Percentiles rank a stretch among this genome's conserved stretches.
Conservation (phyloP, 2,888 invertebrate genomes). For the Lumbricus terrestris region DNA sequence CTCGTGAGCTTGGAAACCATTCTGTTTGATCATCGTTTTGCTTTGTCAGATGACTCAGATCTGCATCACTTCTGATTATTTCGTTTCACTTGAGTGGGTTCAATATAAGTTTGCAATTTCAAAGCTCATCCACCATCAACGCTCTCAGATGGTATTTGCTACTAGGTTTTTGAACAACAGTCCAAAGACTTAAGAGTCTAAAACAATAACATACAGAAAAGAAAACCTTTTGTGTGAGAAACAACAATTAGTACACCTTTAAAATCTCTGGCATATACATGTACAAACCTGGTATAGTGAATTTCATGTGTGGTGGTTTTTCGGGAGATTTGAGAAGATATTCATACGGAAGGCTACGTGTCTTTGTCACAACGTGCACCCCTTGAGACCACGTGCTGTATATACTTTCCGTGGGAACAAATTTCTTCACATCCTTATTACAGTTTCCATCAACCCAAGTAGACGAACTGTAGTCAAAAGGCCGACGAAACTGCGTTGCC, state of each 20-base stretch:
- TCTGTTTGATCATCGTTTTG: no score
- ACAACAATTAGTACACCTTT: no score
- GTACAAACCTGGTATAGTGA: conserved; percentile 46
- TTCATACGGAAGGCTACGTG: background rate
- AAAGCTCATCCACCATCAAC: background rate
- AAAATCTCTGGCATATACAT: no score
- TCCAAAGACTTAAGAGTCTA: background rate
- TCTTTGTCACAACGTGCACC: conserved; percentile 29
- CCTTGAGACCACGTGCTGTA: background rate
- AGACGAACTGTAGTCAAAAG: conserved; percentile 41
- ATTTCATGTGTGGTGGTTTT: conserved; percentile 45
- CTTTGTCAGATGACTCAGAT: no score
- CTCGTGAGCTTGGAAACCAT: no score
- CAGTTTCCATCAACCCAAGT: conserved; percentile 34
- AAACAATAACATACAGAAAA: background rate
- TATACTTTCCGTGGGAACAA: conserved; percentile 22
- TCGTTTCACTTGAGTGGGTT: no score
- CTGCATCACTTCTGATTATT: no score
- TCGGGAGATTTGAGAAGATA: conserved; percentile 28
- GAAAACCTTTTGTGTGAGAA: background rate
- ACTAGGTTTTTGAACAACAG: background rate
- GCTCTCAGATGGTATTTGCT: background rate
- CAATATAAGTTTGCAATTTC: no score
- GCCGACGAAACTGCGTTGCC: conserved; percentile 45
- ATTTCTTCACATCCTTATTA: conserved; percentile 31